Evolutionary conservation across 2,797 vertebrate species (phyloP).

Genomic region (Sebastiscus tertius): DNA sequence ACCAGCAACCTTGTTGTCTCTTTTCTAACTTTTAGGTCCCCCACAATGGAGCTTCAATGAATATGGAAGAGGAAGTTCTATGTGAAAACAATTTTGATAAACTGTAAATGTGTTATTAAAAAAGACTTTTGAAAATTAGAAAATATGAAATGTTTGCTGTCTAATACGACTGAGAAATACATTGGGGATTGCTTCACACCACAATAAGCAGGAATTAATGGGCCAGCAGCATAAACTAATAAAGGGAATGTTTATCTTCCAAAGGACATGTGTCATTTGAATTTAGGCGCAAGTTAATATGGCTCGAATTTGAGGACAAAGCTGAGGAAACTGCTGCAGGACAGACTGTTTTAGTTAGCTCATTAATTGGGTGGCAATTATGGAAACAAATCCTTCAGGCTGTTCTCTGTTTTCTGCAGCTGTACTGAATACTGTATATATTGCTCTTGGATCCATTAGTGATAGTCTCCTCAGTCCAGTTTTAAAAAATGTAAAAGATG

Average conservation of each 20-base stretch:
- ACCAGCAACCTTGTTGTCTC: background rate
- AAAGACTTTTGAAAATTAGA: background rate
- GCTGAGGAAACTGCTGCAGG: constrained; percentile 53
- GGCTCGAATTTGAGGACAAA: constrained; percentile 64
- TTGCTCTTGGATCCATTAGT: constrained; percentile 47
- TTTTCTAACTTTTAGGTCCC: background rate
- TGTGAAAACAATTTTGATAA: background rate
- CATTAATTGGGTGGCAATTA: constrained; percentile 76
- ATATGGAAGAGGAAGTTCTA: background rate
- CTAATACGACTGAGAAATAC: constrained; percentile 19
- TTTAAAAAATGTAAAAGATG: constrained; percentile 18
- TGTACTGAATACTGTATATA: constrained; percentile 35
- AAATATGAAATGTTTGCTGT: constrained; percentile 17
- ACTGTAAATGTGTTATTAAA: constrained; percentile 23
- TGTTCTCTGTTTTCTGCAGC: constrained; percentile 37
- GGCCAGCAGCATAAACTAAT: constrained; percentile 38
- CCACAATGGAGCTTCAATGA: background rate
- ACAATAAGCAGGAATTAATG: constrained; percentile 41
- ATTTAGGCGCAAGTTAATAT: constrained; percentile 43
- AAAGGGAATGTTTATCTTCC: constrained; percentile 64
- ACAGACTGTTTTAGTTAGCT: constrained; percentile 58
- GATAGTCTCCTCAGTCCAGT: constrained; percentile 34
- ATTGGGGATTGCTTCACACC: constrained; percentile 35
- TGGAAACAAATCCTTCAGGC: constrained; percentile 64
- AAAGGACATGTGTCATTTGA: constrained; percentile 65